Percentiles rank a stretch among this genome's conserved stretches.
phyloP scores from a whole-genome alignment of 1,140 invertebrate genomes.

The Platyura marginata region DNA sequence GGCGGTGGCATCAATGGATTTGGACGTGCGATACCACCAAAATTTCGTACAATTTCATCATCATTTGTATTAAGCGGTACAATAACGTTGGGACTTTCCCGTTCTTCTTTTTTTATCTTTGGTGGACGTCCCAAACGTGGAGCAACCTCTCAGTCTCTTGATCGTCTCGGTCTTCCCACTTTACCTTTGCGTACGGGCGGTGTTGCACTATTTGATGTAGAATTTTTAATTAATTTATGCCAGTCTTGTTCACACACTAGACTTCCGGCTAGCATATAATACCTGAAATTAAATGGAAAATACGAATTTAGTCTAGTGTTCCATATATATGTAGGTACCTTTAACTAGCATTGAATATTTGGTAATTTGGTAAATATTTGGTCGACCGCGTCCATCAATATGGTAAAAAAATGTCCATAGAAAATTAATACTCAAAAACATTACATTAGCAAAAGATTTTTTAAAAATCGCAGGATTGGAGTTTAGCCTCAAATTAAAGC shows the following conservation, averaged over 20 bases:
- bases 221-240: constrained; percentile 71
- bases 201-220: constrained; percentile 34
- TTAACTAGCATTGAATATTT: too few species aligned
- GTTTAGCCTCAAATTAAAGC: too few species aligned
- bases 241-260: constrained; percentile 84
- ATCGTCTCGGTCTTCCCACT: constrained; percentile 22
- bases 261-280: constrained; percentile 66
- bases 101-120: constrained; percentile 1
- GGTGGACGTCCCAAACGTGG: constrained; percentile 4
- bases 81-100: neutral
- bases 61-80: neutral
- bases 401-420: too few species aligned
- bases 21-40: neutral
- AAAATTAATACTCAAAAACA: too few species aligned
- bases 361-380: too few species aligned
- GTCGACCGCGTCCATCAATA: too few species aligned
- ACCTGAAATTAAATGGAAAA: constrained; percentile 28
- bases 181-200: constrained; percentile 64
- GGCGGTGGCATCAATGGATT: neutral
- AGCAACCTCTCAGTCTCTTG: constrained; percentile 18
- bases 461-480: too few species aligned
- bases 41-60: neutral
- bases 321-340: too few species aligned
- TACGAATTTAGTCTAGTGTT: too few species aligned
- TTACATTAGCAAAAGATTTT: too few species aligned